Evolutionary conservation across 2,113 vertebrate species (phyloP).

Genomic region (Gadus chalcogrammus): DNA sequence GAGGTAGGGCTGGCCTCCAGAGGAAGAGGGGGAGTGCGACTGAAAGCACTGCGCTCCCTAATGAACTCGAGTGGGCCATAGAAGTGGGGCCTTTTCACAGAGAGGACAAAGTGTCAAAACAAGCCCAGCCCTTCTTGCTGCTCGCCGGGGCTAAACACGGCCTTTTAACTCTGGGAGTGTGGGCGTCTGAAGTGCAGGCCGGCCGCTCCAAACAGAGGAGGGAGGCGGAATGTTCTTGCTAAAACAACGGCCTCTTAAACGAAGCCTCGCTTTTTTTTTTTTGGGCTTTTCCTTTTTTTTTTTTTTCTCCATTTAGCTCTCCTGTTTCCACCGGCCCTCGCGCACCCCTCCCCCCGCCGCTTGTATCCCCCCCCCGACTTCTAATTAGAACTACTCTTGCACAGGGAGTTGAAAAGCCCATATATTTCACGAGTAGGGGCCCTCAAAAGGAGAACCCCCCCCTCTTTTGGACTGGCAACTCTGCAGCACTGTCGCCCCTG

Average conservation of each 20-base stretch:
- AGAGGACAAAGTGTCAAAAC: slow-evolving; percentile 76
- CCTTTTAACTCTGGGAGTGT: slow-evolving; percentile 75
- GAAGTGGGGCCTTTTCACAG: slow-evolving; percentile 61
- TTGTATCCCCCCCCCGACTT: slow-evolving; percentile 45
- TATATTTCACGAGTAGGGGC: slow-evolving; percentile 41
- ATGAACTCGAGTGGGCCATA: slow-evolving; percentile 78
- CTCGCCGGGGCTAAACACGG: slow-evolving; percentile 68
- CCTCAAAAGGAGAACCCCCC: slow-evolving; percentile 10
- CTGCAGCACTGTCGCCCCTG: background rate
- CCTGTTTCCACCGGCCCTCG: slow-evolving; percentile 30
- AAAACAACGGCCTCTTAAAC: slow-evolving; percentile 73
- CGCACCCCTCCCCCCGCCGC: slow-evolving; percentile 20
- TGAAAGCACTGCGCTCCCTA: slow-evolving; percentile 71
- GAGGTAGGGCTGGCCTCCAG: too few species aligned
- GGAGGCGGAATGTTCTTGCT: slow-evolving; percentile 67
- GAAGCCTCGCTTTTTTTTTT: slow-evolving; percentile 55
- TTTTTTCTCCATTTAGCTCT: slow-evolving; percentile 4
- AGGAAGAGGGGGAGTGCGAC: background rate
- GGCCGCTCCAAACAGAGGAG: slow-evolving; percentile 53
- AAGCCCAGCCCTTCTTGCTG: slow-evolving; percentile 66
- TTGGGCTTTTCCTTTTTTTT: slow-evolving; percentile 38
- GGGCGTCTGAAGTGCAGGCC: slow-evolving; percentile 63
- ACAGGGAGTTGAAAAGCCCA: slow-evolving; percentile 54
- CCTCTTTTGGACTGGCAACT: background rate
- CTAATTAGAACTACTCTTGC: slow-evolving; percentile 64